Percentiles rank a stretch among this genome's conserved stretches.
Conservation (phyloP, 2,888 invertebrate genomes). For the Craniophora ligustri region DNA sequence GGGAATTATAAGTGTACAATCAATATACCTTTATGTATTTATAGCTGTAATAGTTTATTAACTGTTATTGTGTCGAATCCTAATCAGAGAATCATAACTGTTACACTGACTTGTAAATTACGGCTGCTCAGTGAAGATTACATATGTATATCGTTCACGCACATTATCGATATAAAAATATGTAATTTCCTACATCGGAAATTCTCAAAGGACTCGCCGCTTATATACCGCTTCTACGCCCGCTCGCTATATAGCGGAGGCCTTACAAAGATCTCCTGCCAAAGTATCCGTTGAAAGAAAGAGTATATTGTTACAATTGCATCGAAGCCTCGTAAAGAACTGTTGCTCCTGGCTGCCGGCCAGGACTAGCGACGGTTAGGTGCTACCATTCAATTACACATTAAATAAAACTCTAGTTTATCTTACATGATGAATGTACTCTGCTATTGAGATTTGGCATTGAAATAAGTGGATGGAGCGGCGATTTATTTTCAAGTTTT, state of each 20-base stretch:
- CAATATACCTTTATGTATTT: too few species aligned
- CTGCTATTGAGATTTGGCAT: conserved; percentile 22
- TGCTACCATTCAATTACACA: conserved; percentile 58
- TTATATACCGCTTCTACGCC: background rate
- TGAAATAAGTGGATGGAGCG: background rate
- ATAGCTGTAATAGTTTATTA: too few species aligned
- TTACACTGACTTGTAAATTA: too few species aligned
- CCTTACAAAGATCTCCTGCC: conserved; percentile 42
- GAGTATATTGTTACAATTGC: conserved; percentile 52
- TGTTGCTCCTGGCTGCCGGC: conserved; percentile 64
- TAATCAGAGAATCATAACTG: too few species aligned
- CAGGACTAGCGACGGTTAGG: conserved; percentile 43
- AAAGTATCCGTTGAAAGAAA: conserved; percentile 49
- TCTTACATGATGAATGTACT: conserved; percentile 37
- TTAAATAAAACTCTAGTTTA: conserved; percentile 44
- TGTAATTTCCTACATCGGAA: too few species aligned
- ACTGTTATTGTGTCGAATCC: too few species aligned
- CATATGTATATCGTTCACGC: too few species aligned
- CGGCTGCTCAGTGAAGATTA: too few species aligned
- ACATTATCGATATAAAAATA: too few species aligned
- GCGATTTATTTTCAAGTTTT: conserved; percentile 1
- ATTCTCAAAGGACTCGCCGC: too few species aligned
- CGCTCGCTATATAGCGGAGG: background rate
- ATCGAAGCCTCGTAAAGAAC: conserved; percentile 55
- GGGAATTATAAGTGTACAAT: too few species aligned